These are phyloP conservation scores for Choloepus didactylus DNA, from an alignment of 2,797 vertebrate genomes.

Conservation along the genomic window DNA sequence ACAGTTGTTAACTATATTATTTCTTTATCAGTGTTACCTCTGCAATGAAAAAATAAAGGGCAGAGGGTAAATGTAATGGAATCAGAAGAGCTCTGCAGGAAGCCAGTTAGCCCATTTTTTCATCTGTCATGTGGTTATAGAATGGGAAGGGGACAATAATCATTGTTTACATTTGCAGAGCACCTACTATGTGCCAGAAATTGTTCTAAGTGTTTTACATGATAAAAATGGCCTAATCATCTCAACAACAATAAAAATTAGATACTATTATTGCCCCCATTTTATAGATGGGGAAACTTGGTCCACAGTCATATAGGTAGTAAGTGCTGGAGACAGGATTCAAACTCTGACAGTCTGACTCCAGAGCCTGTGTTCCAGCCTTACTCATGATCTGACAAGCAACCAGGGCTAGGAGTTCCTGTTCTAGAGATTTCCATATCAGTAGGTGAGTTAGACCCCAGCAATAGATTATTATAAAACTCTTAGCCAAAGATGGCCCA, in stretches of 20 bases:
- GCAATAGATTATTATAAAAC: neutral
- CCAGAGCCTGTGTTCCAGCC: neutral
- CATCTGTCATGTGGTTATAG: neutral
- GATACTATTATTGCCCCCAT: neutral
- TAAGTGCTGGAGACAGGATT: conserved; percentile 23
- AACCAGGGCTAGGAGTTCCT: neutral
- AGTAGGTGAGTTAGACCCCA: neutral
- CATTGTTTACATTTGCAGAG: neutral
- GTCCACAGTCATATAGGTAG: neutral
- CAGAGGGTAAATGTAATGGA: neutral
- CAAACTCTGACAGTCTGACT: neutral
- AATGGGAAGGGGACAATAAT: neutral
- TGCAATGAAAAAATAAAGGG: conserved; percentile 53
- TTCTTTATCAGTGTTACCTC: conserved; percentile 7
- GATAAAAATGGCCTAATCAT: neutral
- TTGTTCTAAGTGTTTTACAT: neutral
- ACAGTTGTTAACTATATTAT: conserved; percentile 44
- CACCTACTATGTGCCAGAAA: neutral
- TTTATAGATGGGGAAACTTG: conserved; percentile 22
- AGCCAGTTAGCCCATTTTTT: neutral
- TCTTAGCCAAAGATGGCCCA: neutral
- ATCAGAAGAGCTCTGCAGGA: neutral
- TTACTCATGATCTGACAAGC: neutral
- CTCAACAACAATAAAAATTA: neutral
- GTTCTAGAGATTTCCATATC: neutral